Percentiles rank a stretch among this genome's conserved stretches.
Evolutionary conservation across 2,888 invertebrate species (phyloP).

Genomic region (Aethes cnicana): DNA sequence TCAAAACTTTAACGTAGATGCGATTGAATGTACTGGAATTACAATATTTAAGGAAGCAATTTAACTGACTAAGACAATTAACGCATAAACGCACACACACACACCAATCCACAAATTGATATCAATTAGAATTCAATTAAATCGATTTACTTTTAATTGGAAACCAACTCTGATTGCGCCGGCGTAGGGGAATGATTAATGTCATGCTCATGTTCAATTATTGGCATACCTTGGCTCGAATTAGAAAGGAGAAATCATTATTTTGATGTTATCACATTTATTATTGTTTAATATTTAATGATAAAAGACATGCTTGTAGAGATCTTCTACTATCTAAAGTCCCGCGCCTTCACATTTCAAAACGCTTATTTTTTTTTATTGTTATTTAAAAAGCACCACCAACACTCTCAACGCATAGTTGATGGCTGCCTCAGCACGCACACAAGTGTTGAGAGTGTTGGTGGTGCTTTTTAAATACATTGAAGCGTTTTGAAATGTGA

Average conservation of each 20-base stretch:
- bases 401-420: too few relatives aligned
- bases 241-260: background rate
- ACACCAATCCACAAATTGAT: conserved; percentile 57
- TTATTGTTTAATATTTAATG: background rate
- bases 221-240: conserved; percentile 37
- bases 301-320: too few relatives aligned
- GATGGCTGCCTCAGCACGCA: too few relatives aligned
- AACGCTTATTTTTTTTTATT: too few relatives aligned
- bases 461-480: too few relatives aligned
- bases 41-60: conserved; percentile 16
- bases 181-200: conserved; percentile 50
- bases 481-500: too few relatives aligned
- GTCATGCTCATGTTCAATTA: conserved; percentile 51
- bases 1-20: background rate
- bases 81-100: conserved; percentile 26
- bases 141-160: conserved; percentile 52
- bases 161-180: conserved; percentile 63
- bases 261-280: background rate
- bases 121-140: conserved; percentile 64
- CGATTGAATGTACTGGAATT: too few relatives aligned
- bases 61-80: conserved; percentile 21
- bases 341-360: too few relatives aligned
- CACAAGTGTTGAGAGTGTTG: too few relatives aligned
- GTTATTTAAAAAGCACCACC: too few relatives aligned
- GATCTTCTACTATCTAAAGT: too few relatives aligned